These are phyloP conservation scores for Taphrorychus bicolor DNA, from an alignment of 2,888 invertebrate species.

Conservation along the genomic window DNA sequence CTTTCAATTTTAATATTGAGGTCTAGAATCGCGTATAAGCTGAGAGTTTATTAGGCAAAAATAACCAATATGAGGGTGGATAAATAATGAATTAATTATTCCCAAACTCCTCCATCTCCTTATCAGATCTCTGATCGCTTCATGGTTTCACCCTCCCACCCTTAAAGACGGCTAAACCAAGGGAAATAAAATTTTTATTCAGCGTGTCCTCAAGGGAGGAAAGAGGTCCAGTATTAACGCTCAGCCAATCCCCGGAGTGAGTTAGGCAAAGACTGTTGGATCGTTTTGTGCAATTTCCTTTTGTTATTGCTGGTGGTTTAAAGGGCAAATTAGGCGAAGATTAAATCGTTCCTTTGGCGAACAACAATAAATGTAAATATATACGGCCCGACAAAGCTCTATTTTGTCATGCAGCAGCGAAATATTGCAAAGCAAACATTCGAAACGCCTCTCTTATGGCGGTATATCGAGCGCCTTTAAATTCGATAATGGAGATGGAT, in stretches of 20 bases:
- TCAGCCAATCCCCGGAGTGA: constrained; percentile 22
- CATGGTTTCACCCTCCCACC: neutral
- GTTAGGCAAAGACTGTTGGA: constrained; percentile 18
- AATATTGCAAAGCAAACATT: constrained; percentile 28
- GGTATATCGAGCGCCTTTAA: constrained; percentile 34
- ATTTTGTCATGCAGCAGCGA: constrained; percentile 23
- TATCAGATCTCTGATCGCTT: neutral
- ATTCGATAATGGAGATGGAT: constrained; percentile 52
- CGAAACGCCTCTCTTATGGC: constrained; percentile 22
- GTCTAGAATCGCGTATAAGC: too few relatives aligned
- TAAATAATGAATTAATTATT: too few relatives aligned
- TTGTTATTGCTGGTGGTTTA: neutral
- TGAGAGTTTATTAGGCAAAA: too few relatives aligned
- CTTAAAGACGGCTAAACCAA: constrained; percentile 14
- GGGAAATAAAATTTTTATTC: constrained; percentile 31
- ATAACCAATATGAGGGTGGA: too few relatives aligned
- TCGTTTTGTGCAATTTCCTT: constrained; percentile 1
- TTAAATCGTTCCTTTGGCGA: neutral
- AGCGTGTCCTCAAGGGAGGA: constrained; percentile 22
- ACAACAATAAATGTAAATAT: neutral
- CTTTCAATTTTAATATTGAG: too few relatives aligned
- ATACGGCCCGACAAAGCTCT: neutral
- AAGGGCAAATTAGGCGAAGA: neutral
- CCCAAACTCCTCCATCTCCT: neutral
- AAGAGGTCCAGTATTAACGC: constrained; percentile 28